Conservation (phyloP, 2,113 vertebrate species). For the Channa argus region DNA sequence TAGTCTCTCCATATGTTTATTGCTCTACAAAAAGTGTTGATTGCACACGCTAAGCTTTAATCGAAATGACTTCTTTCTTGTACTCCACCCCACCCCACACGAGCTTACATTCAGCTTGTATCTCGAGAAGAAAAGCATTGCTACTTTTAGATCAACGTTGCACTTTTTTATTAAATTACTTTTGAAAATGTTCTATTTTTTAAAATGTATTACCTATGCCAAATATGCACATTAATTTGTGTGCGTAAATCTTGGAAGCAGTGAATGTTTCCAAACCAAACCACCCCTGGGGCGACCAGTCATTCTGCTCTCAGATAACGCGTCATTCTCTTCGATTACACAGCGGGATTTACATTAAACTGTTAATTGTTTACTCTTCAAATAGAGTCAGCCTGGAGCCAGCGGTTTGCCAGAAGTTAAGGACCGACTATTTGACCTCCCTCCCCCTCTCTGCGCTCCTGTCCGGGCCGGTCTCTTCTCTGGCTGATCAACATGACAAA, state of each 20-base stretch:
- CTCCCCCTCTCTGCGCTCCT: constrained; percentile 54
- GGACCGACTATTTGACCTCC: constrained; percentile 79
- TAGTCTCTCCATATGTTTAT: constrained; percentile 70
- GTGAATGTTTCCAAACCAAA: too few relatives aligned
- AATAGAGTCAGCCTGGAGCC: constrained; percentile 84
- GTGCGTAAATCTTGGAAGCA: constrained; percentile 26
- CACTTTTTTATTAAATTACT: too few relatives aligned
- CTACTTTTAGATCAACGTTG: too few relatives aligned
- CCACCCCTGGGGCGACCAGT: constrained; percentile 68
- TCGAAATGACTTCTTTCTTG: constrained; percentile 44
- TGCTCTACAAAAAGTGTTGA: constrained; percentile 73
- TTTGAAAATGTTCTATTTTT: background rate
- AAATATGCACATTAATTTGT: background rate
- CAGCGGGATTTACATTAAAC: constrained; percentile 88
- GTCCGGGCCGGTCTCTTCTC: constrained; percentile 56
- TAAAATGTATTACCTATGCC: background rate
- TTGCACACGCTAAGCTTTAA: constrained; percentile 55
- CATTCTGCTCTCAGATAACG: constrained; percentile 79
- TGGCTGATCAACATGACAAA: constrained; percentile 90
- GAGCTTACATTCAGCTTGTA: background rate
- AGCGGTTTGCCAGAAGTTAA: constrained; percentile 83
- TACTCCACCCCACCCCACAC: constrained; percentile 3
- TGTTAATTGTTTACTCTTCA: constrained; percentile 90
- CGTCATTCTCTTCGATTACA: constrained; percentile 83
- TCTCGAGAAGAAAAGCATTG: background rate